Evolutionary conservation across 1,140 invertebrate genomes (phyloP), one percentile per base, ranked within the genome.

Genomic region (Dendroctonus ponderosae): DNA sequence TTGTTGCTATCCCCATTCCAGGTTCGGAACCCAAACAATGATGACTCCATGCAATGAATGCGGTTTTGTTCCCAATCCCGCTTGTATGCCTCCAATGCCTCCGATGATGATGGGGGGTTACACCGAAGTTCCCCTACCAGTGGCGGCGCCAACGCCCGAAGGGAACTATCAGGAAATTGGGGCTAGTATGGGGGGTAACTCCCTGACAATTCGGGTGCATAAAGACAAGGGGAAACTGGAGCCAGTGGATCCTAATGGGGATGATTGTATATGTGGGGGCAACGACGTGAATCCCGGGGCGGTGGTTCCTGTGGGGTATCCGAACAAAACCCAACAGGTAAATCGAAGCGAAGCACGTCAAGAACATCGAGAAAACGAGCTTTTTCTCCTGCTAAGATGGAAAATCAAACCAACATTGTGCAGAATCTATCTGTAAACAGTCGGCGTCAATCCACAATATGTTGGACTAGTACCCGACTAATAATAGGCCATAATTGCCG

Each of bases 81-180:
- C 69, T 7, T 70, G 67, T 49, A n/a, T 68, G 11, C 51, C 64
- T 4, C 56, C 53, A 9, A 53, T 51, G 38, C 9, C n/a, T 7
- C 26, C 26, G 26, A 26, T 26, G 26, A 39, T 40, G 11, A 41
- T 59, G 37, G 53, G 49, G n/a, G 41, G 42, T 2, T 46, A 63
- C 51, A 37, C 9, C 0, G 49, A 38, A 54, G 52, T 9, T 7
- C 38, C 15, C 3, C 48, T 37, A n/a, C 11, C 7, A 4, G 37
- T 46, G 14, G 38, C 15, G 4, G 51, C 52, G 7, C 50, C 6
- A 43, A 39, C 43, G 14, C 54, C 57, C 50, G 70, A 71, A 7
- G 71, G 75, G 26, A 72, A 74, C 52, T 78, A 78, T 56, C 75
- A 79, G 68, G 78, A 79, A 70, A 79, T 80, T 49, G 78, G 77